phyloP scores from a whole-genome alignment of 2,113 vertebrate genomes.

The Sterrhoptilus dennistouni region DNA sequence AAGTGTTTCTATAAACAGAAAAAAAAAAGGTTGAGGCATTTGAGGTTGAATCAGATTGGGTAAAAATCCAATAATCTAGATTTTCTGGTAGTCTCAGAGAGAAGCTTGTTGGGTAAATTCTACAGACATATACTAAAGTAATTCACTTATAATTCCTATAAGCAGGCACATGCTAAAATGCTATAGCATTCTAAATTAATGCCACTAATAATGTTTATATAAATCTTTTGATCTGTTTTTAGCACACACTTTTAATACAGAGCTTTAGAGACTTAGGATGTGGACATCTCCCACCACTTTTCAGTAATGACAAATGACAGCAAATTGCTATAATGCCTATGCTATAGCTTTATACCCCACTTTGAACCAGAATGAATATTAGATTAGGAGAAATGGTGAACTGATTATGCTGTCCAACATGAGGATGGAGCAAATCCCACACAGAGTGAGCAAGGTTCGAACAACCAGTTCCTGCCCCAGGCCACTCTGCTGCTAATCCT shows the following conservation, averaged over 20 bases:
- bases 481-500: rapidly evolving
- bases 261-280: not conserved
- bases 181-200: not conserved
- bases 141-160: not conserved
- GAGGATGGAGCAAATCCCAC: not conserved
- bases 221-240: not conserved
- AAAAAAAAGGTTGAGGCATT: not conserved
- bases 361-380: not conserved
- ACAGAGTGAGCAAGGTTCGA: rapidly evolving
- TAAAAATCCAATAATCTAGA: not conserved
- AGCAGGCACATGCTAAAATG: not conserved
- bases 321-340: not conserved
- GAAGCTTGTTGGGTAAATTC: not conserved
- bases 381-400: not conserved
- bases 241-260: not conserved
- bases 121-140: not conserved
- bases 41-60: not conserved
- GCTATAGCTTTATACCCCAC: not conserved
- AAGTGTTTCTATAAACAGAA: not conserved
- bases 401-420: not conserved
- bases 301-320: not conserved
- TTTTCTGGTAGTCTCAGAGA: not conserved
- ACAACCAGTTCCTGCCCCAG: not conserved
- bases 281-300: not conserved
- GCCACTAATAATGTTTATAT: not conserved